phyloP scores from a whole-genome alignment of 2,888 invertebrate species.

The Polia nebulosa region DNA sequence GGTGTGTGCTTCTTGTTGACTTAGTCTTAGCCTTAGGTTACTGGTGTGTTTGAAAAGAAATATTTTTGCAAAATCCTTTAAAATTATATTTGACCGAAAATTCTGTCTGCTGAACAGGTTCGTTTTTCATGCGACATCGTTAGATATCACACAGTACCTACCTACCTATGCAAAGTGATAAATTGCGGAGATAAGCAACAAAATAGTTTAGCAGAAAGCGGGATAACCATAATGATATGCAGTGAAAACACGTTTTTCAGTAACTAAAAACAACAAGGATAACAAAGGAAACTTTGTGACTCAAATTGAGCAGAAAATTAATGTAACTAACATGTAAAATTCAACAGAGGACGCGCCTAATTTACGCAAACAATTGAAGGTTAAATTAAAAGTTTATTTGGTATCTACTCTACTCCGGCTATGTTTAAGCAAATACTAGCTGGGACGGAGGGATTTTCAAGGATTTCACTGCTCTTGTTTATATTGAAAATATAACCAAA shows the following conservation, averaged over 20 bases:
- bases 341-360: conserved; percentile 39
- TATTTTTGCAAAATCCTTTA: too few species aligned
- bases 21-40: too few species aligned
- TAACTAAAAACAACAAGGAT: conserved; percentile 18
- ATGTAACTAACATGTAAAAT: conserved; percentile 50
- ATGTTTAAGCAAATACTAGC: conserved; percentile 7
- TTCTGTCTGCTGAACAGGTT: too few species aligned
- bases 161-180: too few species aligned
- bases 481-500: conserved; percentile 1
- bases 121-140: too few species aligned
- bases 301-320: conserved; percentile 43
- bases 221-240: not conserved
- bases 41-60: too few species aligned
- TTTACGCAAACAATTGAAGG: conserved; percentile 49
- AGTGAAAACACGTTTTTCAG: conserved; percentile 7
- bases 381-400: conserved; percentile 49
- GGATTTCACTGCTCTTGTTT: conserved; percentile 9
- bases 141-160: too few species aligned
- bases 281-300: conserved; percentile 8
- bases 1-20: too few species aligned
- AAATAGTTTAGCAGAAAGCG: not conserved
- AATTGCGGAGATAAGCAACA: too few species aligned
- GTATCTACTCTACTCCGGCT: conserved; percentile 5
- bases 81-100: too few species aligned
- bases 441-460: conserved; percentile 9